Conservation (phyloP, 2,888 invertebrate genomes). For the Melinopterus prodromus region DNA sequence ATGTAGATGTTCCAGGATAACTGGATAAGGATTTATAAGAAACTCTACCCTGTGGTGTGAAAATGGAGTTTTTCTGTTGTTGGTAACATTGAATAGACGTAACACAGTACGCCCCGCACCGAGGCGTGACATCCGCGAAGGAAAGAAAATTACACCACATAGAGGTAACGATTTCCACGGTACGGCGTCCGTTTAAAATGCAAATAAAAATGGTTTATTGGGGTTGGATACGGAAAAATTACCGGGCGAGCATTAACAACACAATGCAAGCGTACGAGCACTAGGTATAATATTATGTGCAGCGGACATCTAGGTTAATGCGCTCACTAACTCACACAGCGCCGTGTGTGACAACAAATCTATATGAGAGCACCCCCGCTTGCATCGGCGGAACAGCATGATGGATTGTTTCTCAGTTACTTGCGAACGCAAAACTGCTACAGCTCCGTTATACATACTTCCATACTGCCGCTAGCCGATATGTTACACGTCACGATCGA, state of each 20-base stretch:
- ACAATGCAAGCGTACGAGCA: not conserved
- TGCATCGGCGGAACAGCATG: constrained; percentile 16
- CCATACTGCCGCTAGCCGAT: too few species aligned
- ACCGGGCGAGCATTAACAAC: not conserved
- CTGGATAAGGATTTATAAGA: too few species aligned
- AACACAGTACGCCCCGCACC: not conserved
- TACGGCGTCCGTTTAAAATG: not conserved
- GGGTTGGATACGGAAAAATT: not conserved
- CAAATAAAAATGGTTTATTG: not conserved
- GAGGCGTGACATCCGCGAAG: not conserved
- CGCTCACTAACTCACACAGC: constrained; percentile 11
- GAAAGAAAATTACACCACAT: not conserved
- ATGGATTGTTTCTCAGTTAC: constrained; percentile 21
- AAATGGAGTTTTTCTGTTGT: not conserved
- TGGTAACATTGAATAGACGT: not conserved
- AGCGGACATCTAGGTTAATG: constrained; percentile 22
- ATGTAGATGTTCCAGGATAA: too few species aligned
- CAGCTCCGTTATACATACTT: too few species aligned
- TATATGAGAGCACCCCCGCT: constrained; percentile 8
- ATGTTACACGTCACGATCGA: not conserved
- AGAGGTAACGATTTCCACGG: not conserved
- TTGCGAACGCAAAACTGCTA: not conserved
- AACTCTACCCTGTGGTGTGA: too few species aligned
- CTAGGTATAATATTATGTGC: constrained; percentile 9
- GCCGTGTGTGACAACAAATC: constrained; percentile 24